These are phyloP conservation scores for Chironex yamaguchii DNA, from an alignment of 30 jellyfish, hydroid and myxozoan species.

Conservation along the genomic window DNA sequence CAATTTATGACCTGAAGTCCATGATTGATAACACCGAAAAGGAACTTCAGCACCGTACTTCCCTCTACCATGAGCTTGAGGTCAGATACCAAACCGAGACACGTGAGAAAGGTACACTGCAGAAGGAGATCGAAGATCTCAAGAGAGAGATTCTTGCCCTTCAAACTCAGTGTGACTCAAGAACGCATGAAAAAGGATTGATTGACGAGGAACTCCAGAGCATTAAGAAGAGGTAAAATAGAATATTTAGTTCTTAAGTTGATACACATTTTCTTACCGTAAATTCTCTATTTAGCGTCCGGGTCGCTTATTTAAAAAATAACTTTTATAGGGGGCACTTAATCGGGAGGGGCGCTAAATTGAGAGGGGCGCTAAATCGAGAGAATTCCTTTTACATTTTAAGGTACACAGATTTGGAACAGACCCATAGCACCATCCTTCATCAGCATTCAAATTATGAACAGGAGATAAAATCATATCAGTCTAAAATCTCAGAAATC, in stretches of 20 bases:
- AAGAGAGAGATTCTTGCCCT: constrained; percentile 65
- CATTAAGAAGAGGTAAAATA: constrained; percentile 52
- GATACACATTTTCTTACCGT: no score
- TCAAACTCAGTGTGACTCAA: constrained; percentile 57
- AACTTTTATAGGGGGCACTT: no score
- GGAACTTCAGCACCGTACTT: constrained; percentile 78
- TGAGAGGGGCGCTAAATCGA: no score
- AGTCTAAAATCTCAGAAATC: constrained; percentile 64
- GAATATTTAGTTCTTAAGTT: no score
- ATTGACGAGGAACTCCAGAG: constrained; percentile 78
- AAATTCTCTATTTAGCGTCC: no score
- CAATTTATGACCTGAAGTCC: constrained; percentile 75
- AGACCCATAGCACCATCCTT: neutral
- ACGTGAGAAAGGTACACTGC: constrained; percentile 66
- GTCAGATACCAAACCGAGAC: constrained; percentile 36
- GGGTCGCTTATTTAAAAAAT: no score
- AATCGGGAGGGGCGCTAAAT: no score
- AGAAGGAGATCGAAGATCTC: constrained; percentile 80
- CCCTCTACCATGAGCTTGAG: constrained; percentile 62
- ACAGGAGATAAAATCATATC: constrained; percentile 70
- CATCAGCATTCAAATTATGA: constrained; percentile 69
- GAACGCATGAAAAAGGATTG: constrained; percentile 79
- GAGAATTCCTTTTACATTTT: neutral
- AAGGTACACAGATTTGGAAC: neutral
- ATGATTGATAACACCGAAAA: constrained; percentile 83